A percentile compares a stretch with the other conserved stretches of the same genome.
These are phyloP conservation scores for Ophion ventricosus DNA, from an alignment of 2,888 invertebrate species.

Conservation along the genomic window DNA sequence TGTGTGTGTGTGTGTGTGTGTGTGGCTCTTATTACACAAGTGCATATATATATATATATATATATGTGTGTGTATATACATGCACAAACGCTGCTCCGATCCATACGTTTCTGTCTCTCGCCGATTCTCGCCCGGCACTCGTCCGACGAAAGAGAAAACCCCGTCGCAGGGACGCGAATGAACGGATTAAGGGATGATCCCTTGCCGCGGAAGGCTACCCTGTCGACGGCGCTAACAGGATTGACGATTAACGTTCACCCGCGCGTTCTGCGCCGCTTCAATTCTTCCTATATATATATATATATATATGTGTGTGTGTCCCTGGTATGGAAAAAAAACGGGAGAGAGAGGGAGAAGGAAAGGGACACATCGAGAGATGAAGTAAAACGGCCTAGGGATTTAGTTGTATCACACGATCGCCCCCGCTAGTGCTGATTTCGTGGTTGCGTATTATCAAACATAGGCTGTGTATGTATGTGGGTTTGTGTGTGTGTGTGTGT, in stretches of 20 bases:
- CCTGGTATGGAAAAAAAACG: slow-evolving; percentile 14
- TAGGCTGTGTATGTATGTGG: neutral
- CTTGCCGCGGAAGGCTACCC: slow-evolving; percentile 77
- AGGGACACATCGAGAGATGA: slow-evolving; percentile 6
- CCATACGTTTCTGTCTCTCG: slow-evolving; percentile 46
- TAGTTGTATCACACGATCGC: slow-evolving; percentile 54
- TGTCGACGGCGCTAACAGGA: slow-evolving; percentile 80
- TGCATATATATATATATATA: neutral
- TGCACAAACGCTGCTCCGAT: slow-evolving; percentile 7
- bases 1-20: no score
- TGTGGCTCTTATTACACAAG: no score
- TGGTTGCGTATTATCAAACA: slow-evolving; percentile 53
- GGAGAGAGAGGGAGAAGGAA: slow-evolving; percentile 19
- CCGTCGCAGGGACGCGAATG: slow-evolving; percentile 81
- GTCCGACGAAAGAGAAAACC: slow-evolving; percentile 60
- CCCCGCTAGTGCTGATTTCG: slow-evolving; percentile 41
- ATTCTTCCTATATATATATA: slow-evolving; percentile 25
- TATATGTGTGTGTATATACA: slow-evolving; percentile 9
- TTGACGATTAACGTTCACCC: slow-evolving; percentile 76
- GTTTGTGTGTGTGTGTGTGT: no score
- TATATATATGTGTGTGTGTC: neutral
- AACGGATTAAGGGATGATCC: slow-evolving; percentile 83
- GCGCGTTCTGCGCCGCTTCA: slow-evolving; percentile 56
- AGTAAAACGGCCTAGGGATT: slow-evolving; percentile 22
- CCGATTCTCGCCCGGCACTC: slow-evolving; percentile 38